Percentiles rank a stretch among this genome's conserved stretches.
phyloP scores from a whole-genome alignment of 2,797 vertebrate species.

The Aulostomus chinensis region DNA sequence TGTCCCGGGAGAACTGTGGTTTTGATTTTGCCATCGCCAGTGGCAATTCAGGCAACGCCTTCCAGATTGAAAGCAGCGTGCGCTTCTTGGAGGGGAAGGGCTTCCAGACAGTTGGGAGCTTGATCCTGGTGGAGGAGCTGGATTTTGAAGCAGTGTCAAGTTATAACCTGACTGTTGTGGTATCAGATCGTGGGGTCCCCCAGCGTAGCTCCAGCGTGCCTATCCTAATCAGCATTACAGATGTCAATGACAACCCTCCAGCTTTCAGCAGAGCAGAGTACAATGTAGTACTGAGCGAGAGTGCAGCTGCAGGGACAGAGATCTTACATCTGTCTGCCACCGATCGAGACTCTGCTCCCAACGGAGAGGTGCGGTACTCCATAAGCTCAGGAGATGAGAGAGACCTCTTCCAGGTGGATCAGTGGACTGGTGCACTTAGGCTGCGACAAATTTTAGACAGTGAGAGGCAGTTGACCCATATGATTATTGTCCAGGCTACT shows the following conservation, averaged over 20 bases:
- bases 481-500: conserved; percentile 88
- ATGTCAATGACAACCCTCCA: conserved; percentile 93
- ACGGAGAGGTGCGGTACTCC: conserved; percentile 85
- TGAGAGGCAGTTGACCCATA: conserved; percentile 80
- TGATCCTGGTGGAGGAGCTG: conserved; percentile 89
- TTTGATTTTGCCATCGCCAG: conserved; percentile 94
- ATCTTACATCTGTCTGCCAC: conserved; percentile 88
- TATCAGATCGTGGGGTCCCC: conserved; percentile 90
- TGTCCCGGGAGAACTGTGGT: conserved; percentile 86
- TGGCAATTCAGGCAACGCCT: conserved; percentile 89
- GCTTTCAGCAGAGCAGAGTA: conserved; percentile 88
- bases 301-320: conserved; percentile 83
- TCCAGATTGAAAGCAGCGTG: conserved; percentile 93
- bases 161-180: conserved; percentile 92
- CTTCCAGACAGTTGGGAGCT: conserved; percentile 85
- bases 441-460: conserved; percentile 82
- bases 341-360: conserved; percentile 89
- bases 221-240: conserved; percentile 84
- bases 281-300: conserved; percentile 83
- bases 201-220: conserved; percentile 88
- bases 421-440: conserved; percentile 85
- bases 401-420: conserved; percentile 88
- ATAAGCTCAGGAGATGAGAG: conserved; percentile 91
- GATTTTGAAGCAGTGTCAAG: conserved; percentile 88
- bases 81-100: conserved; percentile 83